Conservation (phyloP, 2,888 invertebrate genomes). For the Drosophila paranaensis region DNA sequence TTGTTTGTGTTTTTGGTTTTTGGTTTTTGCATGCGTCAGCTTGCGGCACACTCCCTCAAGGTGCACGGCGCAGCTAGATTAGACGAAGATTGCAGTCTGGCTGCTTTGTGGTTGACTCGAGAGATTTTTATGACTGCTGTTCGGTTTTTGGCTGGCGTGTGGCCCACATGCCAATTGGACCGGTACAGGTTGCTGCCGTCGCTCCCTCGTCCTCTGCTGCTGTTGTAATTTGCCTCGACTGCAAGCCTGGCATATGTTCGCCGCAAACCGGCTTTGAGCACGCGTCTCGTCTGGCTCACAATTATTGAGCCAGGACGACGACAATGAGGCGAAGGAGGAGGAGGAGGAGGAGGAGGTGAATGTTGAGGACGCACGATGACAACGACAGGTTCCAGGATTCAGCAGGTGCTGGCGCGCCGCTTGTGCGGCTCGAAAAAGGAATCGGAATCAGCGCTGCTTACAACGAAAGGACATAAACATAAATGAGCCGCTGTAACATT, state of each 20-base stretch:
- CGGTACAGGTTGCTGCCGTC: slow-evolving; percentile 17
- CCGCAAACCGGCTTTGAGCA: slow-evolving; percentile 76
- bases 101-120: slow-evolving; percentile 64
- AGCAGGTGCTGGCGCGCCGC: slow-evolving; percentile 72
- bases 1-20: slow-evolving; percentile 7
- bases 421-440: slow-evolving; percentile 65
- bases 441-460: slow-evolving; percentile 76
- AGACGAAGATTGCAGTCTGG: slow-evolving; percentile 59
- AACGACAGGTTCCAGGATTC: slow-evolving; percentile 77
- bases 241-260: slow-evolving; percentile 69
- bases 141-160: slow-evolving; percentile 66
- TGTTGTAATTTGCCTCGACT: slow-evolving; percentile 66
- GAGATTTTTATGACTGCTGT: slow-evolving; percentile 71
- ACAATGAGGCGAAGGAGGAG: slow-evolving; percentile 53
- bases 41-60: slow-evolving; percentile 73
- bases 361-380: slow-evolving; percentile 35
- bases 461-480: slow-evolving; percentile 81
- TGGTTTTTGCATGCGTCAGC: slow-evolving; percentile 60
- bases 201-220: slow-evolving; percentile 25
- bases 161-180: slow-evolving; percentile 72
- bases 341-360: slow-evolving; percentile 27
- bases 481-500: slow-evolving; percentile 78
- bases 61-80: slow-evolving; percentile 61
- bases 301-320: slow-evolving; percentile 72
- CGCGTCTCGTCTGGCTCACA: slow-evolving; percentile 75